Conservation (phyloP, 2,888 invertebrate genomes). For the Drosophila vallismaia region DNA sequence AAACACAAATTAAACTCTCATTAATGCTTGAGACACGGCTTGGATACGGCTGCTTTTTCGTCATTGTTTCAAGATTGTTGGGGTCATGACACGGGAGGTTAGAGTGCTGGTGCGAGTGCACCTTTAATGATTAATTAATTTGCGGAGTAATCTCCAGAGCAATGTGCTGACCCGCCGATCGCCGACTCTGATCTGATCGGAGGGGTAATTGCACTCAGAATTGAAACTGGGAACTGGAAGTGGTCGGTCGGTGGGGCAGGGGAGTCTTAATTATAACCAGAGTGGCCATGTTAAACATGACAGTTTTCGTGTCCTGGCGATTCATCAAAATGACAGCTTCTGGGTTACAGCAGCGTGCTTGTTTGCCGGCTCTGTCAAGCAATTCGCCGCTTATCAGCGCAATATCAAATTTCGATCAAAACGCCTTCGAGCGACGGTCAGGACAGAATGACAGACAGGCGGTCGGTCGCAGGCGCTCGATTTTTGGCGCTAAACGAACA, state of each 20-base stretch:
- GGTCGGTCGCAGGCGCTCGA: conserved; percentile 48
- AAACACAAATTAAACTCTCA: conserved; percentile 70
- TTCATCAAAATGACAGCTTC: conserved; percentile 81
- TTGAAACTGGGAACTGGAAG: not conserved
- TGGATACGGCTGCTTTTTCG: not conserved
- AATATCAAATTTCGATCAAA: conserved; percentile 84
- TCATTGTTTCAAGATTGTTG: conserved; percentile 19
- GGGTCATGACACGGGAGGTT: conserved; percentile 39
- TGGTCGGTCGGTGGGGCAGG: not conserved
- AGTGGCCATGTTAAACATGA: conserved; percentile 82
- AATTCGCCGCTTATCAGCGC: conserved; percentile 80
- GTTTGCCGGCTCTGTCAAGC: conserved; percentile 47
- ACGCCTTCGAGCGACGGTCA: conserved; percentile 76
- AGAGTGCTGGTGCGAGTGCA: conserved; percentile 45
- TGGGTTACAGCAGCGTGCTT: conserved; percentile 39
- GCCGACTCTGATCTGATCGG: conserved; percentile 35
- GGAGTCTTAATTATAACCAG: conserved; percentile 71
- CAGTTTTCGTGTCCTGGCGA: conserved; percentile 79
- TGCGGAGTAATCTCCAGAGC: conserved; percentile 50
- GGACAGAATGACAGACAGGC: not conserved
- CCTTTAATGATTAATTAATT: conserved; percentile 62
- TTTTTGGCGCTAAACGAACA: conserved; percentile 71
- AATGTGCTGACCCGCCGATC: conserved; percentile 30
- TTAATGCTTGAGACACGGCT: conserved; percentile 29
- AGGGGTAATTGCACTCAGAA: conserved; percentile 19